These are phyloP conservation scores for Eilema caniola DNA, from an alignment of 2,888 invertebrate genomes.

Conservation along the genomic window DNA sequence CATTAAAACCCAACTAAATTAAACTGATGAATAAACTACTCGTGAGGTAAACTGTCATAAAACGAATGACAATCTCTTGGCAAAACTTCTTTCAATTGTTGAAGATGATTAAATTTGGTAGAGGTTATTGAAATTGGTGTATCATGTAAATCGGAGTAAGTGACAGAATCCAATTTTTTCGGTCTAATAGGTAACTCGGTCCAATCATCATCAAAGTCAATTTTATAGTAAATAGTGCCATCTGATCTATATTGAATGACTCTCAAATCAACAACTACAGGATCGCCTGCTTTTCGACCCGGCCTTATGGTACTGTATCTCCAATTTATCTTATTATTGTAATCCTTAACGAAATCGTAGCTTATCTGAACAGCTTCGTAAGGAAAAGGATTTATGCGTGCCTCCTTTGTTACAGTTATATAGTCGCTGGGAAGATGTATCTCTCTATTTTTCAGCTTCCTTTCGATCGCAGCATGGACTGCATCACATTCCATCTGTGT, in stretches of 20 bases:
- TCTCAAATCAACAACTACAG: too few species aligned
- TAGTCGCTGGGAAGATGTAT: conserved; percentile 14
- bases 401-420: conserved; percentile 8
- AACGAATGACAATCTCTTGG: too few species aligned
- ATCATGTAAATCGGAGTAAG: not conserved
- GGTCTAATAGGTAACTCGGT: not conserved
- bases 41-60: too few species aligned
- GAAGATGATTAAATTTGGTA: conserved; percentile 1
- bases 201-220: not conserved
- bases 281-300: not conserved
- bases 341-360: conserved; percentile 10
- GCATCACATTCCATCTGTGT: conserved; percentile 17
- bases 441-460: conserved; percentile 16
- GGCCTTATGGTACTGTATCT: conserved; percentile 4
- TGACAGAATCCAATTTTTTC: not conserved
- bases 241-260: too few species aligned
- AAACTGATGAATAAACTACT: too few species aligned
- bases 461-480: conserved; percentile 23
- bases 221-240: not conserved
- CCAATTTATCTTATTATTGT: conserved; percentile 1
- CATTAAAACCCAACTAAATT: too few species aligned
- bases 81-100: not conserved
- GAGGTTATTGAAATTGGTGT: not conserved
- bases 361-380: conserved; percentile 5
- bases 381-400: conserved; percentile 8